Evolutionary conservation across 64 coral and sea anemone species (phyloP).

Genomic region (Trachythela sp.): DNA sequence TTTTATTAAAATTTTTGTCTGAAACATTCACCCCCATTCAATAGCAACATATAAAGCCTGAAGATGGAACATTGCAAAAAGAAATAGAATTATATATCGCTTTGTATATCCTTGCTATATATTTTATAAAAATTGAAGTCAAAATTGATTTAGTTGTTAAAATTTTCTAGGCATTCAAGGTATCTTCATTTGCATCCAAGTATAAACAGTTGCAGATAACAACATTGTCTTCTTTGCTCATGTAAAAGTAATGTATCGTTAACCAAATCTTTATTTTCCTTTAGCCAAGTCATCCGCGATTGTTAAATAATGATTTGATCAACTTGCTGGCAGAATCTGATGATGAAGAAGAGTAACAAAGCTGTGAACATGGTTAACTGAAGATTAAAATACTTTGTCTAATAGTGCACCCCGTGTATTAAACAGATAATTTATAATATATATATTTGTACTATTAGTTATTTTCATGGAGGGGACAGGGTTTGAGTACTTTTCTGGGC

Average conservation of each 20-base stretch:
- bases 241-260: no score
- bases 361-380: background rate
- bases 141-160: no score
- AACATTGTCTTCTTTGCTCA: no score
- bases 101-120: no score
- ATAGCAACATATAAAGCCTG: no score
- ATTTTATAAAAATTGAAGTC: no score
- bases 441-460: background rate
- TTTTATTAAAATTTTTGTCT: background rate
- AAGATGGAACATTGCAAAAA: no score
- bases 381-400: background rate
- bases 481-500: background rate
- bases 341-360: slow-evolving; percentile 3
- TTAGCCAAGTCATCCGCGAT: slow-evolving; percentile 20
- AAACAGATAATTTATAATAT: background rate
- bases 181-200: no score
- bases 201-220: no score
- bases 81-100: no score
- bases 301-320: slow-evolving; percentile 21
- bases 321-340: background rate
- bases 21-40: no score
- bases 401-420: background rate
- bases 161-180: no score
- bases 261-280: background rate
- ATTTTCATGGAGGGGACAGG: background rate